Evolutionary conservation across 2,113 vertebrate species (phyloP).

Genomic region (Vulpes ferrilata): DNA sequence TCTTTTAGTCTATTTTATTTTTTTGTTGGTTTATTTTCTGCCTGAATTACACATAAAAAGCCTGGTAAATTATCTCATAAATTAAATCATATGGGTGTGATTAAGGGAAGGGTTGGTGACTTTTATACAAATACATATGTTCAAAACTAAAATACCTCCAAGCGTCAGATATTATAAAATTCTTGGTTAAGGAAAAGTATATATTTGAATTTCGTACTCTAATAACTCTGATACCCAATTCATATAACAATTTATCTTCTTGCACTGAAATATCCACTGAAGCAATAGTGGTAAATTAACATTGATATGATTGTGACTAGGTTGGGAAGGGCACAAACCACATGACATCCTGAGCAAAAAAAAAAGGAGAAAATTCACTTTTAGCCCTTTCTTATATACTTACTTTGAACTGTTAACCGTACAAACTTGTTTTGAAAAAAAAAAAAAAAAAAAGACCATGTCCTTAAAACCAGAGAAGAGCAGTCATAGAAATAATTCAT

Average conservation of each 20-base stretch:
- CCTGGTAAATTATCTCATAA: conserved; percentile 28
- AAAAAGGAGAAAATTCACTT: background rate
- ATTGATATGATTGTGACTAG: background rate
- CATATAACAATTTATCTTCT: background rate
- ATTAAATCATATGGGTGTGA: background rate
- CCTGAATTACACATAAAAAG: conserved; percentile 26
- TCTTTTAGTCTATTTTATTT: conserved; percentile 38
- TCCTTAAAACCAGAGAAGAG: background rate
- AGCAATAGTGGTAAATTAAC: background rate
- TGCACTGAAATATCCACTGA: conserved; percentile 49
- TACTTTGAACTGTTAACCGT: background rate
- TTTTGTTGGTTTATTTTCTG: background rate
- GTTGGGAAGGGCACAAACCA: background rate
- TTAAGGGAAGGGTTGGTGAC: background rate
- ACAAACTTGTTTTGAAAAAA: background rate
- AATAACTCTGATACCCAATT: conserved; percentile 41
- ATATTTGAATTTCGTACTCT: conserved; percentile 53
- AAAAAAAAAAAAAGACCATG: conserved; percentile 14
- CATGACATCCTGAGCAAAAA: background rate
- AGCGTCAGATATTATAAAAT: background rate
- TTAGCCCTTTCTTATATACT: background rate
- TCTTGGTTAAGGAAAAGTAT: conserved; percentile 57
- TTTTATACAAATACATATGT: conserved; percentile 14
- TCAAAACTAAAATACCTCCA: background rate
- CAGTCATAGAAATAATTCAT: background rate